Conservation (phyloP, 1,140 invertebrate genomes). For the Paraescarpia echinospica region DNA sequence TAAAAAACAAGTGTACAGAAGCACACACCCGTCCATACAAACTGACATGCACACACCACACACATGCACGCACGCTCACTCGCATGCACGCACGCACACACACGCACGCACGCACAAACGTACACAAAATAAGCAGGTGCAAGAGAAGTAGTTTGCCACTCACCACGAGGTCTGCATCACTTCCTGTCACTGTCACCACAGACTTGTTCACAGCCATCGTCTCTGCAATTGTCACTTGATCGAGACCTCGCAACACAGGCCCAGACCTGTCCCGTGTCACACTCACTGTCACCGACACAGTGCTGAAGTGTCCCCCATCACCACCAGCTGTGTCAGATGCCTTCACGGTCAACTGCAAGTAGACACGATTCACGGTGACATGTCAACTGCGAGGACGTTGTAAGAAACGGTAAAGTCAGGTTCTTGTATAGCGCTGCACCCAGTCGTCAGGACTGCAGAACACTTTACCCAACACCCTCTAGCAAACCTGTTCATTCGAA, state of each 20-base stretch:
- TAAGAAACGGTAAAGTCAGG: too few species aligned
- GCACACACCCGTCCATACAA: too few species aligned
- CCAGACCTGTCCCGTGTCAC: slow-evolving; percentile 3
- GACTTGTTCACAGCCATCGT: slow-evolving; percentile 21
- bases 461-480: too few species aligned
- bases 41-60: too few species aligned
- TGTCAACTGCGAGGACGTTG: too few species aligned
- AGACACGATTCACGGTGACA: background rate
- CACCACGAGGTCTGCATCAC: slow-evolving; percentile 12
- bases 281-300: slow-evolving; percentile 6
- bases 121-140: background rate
- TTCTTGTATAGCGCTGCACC: too few species aligned
- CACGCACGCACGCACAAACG: too few species aligned
- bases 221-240: background rate
- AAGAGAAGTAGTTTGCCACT: background rate
- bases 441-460: too few species aligned
- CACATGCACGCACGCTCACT: too few species aligned
- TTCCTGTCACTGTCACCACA: slow-evolving; percentile 20
- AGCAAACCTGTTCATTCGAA: too few species aligned
- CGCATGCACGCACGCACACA: too few species aligned
- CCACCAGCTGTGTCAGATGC: background rate
- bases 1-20: too few species aligned
- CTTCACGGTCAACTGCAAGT: slow-evolving; percentile 13
- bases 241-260: slow-evolving; percentile 10
- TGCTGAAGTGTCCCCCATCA: background rate